Evolutionary conservation across 2,797 vertebrate genomes (phyloP).

Genomic region (Gephyroberyx darwinii): DNA sequence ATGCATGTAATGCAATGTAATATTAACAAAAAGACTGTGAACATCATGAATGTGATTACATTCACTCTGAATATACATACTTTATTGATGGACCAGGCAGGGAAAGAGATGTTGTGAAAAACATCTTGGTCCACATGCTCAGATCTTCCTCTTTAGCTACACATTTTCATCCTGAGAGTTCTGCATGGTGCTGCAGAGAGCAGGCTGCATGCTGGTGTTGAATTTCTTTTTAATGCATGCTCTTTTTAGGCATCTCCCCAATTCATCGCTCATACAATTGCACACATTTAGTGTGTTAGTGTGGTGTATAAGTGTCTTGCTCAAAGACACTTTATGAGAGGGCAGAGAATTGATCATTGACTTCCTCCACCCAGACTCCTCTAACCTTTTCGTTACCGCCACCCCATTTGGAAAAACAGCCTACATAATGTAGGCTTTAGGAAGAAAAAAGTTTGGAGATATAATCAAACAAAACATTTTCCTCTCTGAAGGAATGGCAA

Average conservation of each 20-base stretch:
- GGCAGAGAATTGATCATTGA: neutral
- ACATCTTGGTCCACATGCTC: neutral
- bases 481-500: slow-evolving; percentile 12
- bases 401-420: slow-evolving; percentile 52
- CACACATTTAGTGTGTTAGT: neutral
- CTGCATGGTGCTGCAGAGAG: neutral
- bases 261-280: neutral
- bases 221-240: neutral
- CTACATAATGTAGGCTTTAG: slow-evolving; percentile 48
- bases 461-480: slow-evolving; percentile 39
- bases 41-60: neutral
- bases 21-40: neutral
- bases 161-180: neutral
- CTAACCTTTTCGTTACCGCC: neutral
- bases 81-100: neutral
- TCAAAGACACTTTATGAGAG: neutral
- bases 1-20: neutral
- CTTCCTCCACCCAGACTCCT: neutral
- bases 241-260: neutral
- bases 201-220: neutral
- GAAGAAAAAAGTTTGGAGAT: slow-evolving; percentile 43
- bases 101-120: neutral
- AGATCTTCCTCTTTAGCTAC: neutral
- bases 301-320: neutral
- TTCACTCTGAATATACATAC: slow-evolving; percentile 3